These are phyloP conservation scores for Bradynema listronoti DNA, from an alignment of 1,140 invertebrate genomes.

Conservation along the genomic window DNA sequence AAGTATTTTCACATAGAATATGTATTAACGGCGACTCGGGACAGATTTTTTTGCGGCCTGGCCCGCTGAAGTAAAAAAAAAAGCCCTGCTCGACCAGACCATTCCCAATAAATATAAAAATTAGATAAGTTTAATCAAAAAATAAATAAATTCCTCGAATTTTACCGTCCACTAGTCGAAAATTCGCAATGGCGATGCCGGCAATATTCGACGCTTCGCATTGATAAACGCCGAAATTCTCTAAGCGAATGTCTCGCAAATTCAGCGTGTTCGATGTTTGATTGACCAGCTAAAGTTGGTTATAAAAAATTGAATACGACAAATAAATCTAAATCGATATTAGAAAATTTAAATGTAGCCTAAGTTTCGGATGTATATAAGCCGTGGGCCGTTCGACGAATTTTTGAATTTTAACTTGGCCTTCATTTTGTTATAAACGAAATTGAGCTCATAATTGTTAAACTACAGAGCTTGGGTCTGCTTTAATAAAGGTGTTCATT, in stretches of 20 bases:
- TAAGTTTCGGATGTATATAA: no score
- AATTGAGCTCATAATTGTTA: no score
- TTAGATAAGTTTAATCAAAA: slow-evolving; percentile 3
- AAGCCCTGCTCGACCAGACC: no score
- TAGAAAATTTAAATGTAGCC: neutral
- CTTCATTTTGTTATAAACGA: no score
- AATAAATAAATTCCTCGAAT: slow-evolving; percentile 50
- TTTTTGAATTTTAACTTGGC: no score
- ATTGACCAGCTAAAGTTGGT: slow-evolving; percentile 23
- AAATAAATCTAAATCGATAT: slow-evolving; percentile 20
- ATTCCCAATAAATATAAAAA: slow-evolving; percentile 13
- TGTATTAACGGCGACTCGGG: slow-evolving; percentile 5
- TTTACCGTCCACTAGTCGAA: slow-evolving; percentile 94
- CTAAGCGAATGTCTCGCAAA: slow-evolving; percentile 73
- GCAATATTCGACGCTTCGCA: slow-evolving; percentile 81
- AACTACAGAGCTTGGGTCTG: no score
- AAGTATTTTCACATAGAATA: slow-evolving; percentile 6
- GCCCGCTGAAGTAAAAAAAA: no score
- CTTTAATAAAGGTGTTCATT: no score
- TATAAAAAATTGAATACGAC: no score
- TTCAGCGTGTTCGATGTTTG: slow-evolving; percentile 69
- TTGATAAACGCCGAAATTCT: slow-evolving; percentile 87
- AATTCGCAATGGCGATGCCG: slow-evolving; percentile 77
- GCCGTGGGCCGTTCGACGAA: no score
- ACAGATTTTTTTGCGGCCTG: no score